Percentiles rank a stretch among this genome's conserved stretches.
Conservation (phyloP, 2,888 invertebrate species). For the Deilephila elpenor region DNA sequence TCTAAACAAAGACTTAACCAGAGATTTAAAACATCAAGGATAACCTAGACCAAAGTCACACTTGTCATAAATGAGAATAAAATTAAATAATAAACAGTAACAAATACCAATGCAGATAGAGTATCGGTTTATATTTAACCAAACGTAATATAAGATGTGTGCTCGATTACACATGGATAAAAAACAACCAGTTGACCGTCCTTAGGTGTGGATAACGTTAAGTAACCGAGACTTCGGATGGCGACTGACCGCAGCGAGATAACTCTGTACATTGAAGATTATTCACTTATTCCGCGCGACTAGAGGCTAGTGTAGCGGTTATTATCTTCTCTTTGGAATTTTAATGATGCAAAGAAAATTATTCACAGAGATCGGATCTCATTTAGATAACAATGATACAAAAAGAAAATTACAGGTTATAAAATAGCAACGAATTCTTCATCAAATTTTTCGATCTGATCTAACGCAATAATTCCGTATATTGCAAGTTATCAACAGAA, state of each 20-base stretch:
- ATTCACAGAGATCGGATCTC: neutral
- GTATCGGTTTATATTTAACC: constrained; percentile 18
- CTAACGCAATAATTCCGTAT: neutral
- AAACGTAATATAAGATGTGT: constrained; percentile 9
- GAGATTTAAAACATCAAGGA: neutral
- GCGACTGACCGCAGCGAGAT: constrained; percentile 9
- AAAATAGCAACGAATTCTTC: neutral
- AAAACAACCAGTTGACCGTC: constrained; percentile 11
- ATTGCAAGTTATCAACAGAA: neutral
- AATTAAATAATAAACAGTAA: neutral
- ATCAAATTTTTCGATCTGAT: no score
- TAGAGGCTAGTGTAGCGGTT: neutral
- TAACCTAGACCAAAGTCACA: neutral
- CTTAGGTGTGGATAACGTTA: constrained; percentile 22
- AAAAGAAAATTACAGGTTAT: no score
- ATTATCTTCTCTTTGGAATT: neutral
- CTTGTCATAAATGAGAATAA: neutral
- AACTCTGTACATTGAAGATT: neutral
- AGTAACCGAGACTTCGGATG: constrained; percentile 4
- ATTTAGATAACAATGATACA: no score
- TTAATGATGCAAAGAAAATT: neutral
- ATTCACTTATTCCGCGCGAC: neutral
- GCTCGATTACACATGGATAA: constrained; percentile 12
- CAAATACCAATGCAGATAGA: constrained; percentile 9
- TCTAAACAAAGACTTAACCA: neutral